A percentile compares a stretch with the other conserved stretches of the same genome.
Evolutionary conservation across 2,113 vertebrate genomes (phyloP).

Genomic region (Lathamus discolor): DNA sequence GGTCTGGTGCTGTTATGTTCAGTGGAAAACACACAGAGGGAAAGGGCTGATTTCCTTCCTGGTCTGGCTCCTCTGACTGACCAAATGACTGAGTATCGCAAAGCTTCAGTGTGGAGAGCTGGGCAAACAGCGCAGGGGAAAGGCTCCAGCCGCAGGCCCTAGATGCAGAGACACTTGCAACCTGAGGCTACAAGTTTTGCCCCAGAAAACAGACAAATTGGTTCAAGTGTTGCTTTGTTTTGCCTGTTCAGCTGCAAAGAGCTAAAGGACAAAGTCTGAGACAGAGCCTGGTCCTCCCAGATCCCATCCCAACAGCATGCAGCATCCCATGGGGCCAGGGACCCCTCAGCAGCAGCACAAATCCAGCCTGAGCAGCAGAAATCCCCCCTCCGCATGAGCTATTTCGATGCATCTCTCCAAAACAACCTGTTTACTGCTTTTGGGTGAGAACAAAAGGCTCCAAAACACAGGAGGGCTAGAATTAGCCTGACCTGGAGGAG

Average conservation of each 20-base stretch:
- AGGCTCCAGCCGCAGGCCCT: background rate
- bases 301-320: background rate
- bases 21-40: background rate
- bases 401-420: background rate
- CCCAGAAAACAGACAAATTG: background rate
- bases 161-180: rapidly evolving
- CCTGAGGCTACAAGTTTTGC: background rate
- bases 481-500: background rate
- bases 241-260: background rate
- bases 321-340: rapidly evolving
- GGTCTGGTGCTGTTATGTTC: background rate
- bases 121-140: background rate
- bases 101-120: background rate
- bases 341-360: background rate
- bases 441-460: background rate
- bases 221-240: background rate
- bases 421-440: background rate
- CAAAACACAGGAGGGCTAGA: background rate
- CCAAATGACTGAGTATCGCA: background rate
- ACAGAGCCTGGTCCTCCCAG: background rate
- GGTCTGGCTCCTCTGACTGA: background rate
- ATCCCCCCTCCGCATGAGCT: rapidly evolving
- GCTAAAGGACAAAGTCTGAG: background rate
- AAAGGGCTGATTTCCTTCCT: background rate
- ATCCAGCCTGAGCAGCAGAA: background rate